phyloP scores from a whole-genome alignment of 2,797 vertebrate genomes.

The Rhabdomys pumilio region DNA sequence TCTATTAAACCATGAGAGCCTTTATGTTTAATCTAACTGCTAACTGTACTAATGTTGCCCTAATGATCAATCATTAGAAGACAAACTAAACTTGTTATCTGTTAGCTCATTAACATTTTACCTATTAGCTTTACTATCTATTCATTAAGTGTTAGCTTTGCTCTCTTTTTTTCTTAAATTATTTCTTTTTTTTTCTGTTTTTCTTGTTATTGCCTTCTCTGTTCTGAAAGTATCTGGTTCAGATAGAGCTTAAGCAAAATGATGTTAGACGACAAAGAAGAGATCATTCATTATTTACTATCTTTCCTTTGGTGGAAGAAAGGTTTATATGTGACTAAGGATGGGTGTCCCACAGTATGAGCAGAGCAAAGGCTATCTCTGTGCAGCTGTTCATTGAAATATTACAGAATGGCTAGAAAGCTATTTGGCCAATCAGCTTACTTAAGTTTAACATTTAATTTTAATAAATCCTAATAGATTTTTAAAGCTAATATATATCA shows the following conservation, averaged over 20 bases:
- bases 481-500: conserved; percentile 50
- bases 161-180: not conserved
- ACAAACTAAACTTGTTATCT: not conserved
- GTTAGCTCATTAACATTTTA: not conserved
- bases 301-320: not conserved
- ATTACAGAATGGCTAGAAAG: conserved; percentile 6
- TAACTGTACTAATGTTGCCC: not conserved
- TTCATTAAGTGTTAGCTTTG: not conserved
- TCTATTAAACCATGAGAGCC: not conserved
- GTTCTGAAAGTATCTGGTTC: not conserved
- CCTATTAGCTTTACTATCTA: not conserved
- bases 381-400: not conserved
- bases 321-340: not conserved
- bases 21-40: not conserved
- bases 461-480: conserved; percentile 56
- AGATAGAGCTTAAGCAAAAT: conserved; percentile 21
- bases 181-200: not conserved
- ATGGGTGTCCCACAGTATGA: not conserved
- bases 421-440: not conserved
- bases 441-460: conserved; percentile 71
- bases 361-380: not conserved
- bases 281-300: not conserved
- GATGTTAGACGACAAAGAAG: not conserved
- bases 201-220: not conserved
- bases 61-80: not conserved